These are phyloP conservation scores for Euplexia lucipara DNA, from an alignment of 2,888 invertebrate species.

Conservation along the genomic window DNA sequence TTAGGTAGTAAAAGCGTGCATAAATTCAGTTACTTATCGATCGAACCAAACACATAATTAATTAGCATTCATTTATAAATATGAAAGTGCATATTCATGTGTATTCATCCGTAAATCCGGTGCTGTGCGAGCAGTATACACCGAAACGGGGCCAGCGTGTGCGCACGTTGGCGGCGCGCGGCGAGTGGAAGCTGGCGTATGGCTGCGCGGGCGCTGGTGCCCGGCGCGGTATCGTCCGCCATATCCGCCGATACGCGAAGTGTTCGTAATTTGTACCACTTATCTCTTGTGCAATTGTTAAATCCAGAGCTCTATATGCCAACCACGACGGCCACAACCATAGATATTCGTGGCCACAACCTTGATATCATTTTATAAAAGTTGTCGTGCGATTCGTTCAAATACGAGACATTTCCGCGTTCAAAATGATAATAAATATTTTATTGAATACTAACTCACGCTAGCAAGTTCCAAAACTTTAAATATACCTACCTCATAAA, in stretches of 20 bases:
- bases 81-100: conserved; percentile 67
- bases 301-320: conserved; percentile 38
- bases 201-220: conserved; percentile 6
- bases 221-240: conserved; percentile 45
- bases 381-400: conserved; percentile 20
- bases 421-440: conserved; percentile 7
- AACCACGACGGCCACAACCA: conserved; percentile 32
- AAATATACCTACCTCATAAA: conserved; percentile 4
- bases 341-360: too few species aligned
- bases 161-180: conserved; percentile 37
- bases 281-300: conserved; percentile 61
- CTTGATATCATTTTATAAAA: conserved; percentile 56
- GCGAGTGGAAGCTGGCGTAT: conserved; percentile 34
- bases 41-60: conserved; percentile 29
- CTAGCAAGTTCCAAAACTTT: conserved; percentile 1
- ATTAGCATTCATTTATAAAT: conserved; percentile 52
- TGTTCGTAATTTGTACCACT: conserved; percentile 58
- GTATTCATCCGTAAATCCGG: conserved; percentile 81
- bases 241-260: conserved; percentile 67
- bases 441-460: conserved; percentile 1
- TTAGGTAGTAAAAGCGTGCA: conserved; percentile 33
- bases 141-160: conserved; percentile 77
- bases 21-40: conserved; percentile 18
- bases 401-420: conserved; percentile 28
- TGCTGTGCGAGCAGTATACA: conserved; percentile 62